A percentile compares a stretch with the other conserved stretches of the same genome.
Conservation (phyloP, 2,888 invertebrate species). For the Tiliacea aurago region DNA sequence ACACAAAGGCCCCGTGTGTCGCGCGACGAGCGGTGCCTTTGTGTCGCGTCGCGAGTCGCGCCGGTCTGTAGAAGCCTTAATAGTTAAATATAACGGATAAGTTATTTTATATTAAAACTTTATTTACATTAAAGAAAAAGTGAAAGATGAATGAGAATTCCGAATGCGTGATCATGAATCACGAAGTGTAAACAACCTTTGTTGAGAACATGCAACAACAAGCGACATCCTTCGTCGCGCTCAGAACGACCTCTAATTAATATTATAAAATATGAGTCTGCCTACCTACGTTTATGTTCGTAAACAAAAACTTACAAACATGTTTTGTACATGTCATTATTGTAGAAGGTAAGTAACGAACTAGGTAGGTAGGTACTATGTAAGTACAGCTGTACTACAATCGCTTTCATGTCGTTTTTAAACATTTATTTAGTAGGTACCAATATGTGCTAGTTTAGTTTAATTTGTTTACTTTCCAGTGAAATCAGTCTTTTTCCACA, state of each 20-base stretch:
- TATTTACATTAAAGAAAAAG: conserved; percentile 38
- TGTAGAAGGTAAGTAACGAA: conserved; percentile 6
- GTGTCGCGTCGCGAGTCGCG: too few species aligned
- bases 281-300: conserved; percentile 20
- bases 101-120: conserved; percentile 18
- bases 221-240: conserved; percentile 49
- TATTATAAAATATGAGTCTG: conserved; percentile 38
- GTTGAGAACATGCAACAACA: conserved; percentile 55
- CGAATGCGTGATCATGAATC: conserved; percentile 61
- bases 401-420: conserved; percentile 20
- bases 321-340: conserved; percentile 17
- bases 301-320: conserved; percentile 36
- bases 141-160: conserved; percentile 62
- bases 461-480: conserved; percentile 43
- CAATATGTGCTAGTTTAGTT: conserved; percentile 12
- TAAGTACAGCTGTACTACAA: not conserved
- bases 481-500: conserved; percentile 65
- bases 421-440: conserved; percentile 2
- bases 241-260: conserved; percentile 44
- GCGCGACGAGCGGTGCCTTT: too few species aligned
- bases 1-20: too few species aligned
- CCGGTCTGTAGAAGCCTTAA: too few species aligned
- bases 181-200: conserved; percentile 61
- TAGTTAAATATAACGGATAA: conserved; percentile 17
- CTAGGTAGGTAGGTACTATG: not conserved